Conservation (phyloP, 2,113 vertebrate genomes). For the Anarhynchus alexandrinus region DNA sequence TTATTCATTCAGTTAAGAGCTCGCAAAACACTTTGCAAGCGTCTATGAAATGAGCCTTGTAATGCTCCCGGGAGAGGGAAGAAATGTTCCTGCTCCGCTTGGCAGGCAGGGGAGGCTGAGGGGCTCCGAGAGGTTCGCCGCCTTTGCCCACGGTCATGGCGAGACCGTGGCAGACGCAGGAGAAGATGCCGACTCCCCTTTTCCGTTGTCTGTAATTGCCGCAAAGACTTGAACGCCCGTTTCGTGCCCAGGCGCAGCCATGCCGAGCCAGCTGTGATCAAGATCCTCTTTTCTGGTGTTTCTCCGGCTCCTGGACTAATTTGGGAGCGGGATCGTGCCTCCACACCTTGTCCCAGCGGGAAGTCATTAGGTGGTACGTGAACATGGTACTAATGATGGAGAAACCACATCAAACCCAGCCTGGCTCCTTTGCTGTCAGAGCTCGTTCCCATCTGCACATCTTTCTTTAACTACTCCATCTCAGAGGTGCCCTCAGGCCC, state of each 20-base stretch:
- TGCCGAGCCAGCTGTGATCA: background rate
- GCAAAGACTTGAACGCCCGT: background rate
- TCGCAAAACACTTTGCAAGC: background rate
- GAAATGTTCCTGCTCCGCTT: background rate
- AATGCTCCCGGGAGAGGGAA: background rate
- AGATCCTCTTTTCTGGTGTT: background rate
- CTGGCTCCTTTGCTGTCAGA: background rate
- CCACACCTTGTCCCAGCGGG: background rate
- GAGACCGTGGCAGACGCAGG: rapidly evolving
- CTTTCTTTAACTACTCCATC: background rate
- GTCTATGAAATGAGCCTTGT: background rate
- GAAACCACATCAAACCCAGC: background rate
- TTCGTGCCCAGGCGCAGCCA: background rate
- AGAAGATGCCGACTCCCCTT: background rate
- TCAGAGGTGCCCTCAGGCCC: background rate
- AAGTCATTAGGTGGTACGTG: background rate
- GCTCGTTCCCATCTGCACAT: background rate
- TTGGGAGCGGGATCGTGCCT: background rate
- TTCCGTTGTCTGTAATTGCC: background rate
- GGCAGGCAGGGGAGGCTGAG: background rate
- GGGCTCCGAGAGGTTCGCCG: background rate
- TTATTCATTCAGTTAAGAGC: slow-evolving; percentile 2
- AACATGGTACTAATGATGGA: background rate
- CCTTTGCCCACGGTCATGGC: background rate
- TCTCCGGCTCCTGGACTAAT: background rate